Conservation (phyloP, 2,888 invertebrate species). For the Scelioninae gen. 2 region DNA sequence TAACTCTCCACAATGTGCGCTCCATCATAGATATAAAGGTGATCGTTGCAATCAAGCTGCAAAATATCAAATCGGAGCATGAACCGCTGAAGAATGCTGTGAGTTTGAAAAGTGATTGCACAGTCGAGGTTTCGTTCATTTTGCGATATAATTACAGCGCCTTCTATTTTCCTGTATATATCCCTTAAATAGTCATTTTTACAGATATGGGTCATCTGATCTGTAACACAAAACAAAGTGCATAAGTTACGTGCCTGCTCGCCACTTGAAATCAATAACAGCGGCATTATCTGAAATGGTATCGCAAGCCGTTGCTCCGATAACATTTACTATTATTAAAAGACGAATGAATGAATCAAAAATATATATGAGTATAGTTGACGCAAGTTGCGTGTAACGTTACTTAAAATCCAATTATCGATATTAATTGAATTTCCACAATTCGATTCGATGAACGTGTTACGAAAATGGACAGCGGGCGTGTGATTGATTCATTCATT, state of each 20-base stretch:
- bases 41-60: constrained; percentile 95
- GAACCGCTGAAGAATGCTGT: constrained; percentile 94
- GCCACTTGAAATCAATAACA: constrained; percentile 8
- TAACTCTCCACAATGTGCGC: constrained; percentile 91
- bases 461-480: constrained; percentile 21
- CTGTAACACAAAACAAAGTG: constrained; percentile 77
- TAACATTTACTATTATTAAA: neutral
- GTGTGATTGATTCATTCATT: constrained; percentile 36
- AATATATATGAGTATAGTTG: constrained; percentile 10
- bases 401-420: constrained; percentile 36
- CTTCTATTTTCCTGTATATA: constrained; percentile 92
- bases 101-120: constrained; percentile 95
- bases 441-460: neutral
- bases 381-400: no score
- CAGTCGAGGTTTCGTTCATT: constrained; percentile 94
- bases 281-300: neutral
- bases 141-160: constrained; percentile 91
- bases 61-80: constrained; percentile 95
- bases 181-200: constrained; percentile 93
- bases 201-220: constrained; percentile 92
- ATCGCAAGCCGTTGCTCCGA: neutral
- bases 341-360: constrained; percentile 9
- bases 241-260: constrained; percentile 17
- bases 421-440: constrained; percentile 29
- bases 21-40: constrained; percentile 93